Evolutionary conservation across 2,113 vertebrate genomes (phyloP).

Genomic region (Bubalus kerabau): DNA sequence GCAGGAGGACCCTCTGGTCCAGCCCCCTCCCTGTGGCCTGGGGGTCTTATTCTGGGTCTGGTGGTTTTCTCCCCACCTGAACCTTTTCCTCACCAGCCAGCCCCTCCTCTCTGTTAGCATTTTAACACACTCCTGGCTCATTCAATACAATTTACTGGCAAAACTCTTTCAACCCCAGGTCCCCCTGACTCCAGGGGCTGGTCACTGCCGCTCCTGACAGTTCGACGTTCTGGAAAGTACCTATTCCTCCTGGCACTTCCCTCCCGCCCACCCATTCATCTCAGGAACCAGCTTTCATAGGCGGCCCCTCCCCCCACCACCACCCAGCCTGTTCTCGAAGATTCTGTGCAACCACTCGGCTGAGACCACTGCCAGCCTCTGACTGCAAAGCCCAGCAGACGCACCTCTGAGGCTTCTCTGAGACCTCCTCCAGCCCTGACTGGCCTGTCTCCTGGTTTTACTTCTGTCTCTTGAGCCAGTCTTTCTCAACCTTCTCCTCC

Average conservation of each 20-base stretch:
- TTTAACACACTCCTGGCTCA: not conserved
- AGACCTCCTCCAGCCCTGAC: not conserved
- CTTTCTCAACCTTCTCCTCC: not conserved
- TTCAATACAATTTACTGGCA: not conserved
- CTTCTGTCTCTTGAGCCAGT: not conserved
- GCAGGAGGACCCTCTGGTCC: not conserved
- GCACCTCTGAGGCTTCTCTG: not conserved
- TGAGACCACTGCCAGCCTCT: not conserved
- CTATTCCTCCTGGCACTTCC: not conserved
- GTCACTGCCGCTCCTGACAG: not conserved
- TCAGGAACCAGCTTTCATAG: not conserved
- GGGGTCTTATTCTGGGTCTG: not conserved
- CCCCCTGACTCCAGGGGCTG: not conserved
- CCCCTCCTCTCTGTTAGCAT: not conserved
- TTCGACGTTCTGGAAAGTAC: not conserved
- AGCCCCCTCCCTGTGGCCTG: fast-evolving
- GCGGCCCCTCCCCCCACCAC: not conserved
- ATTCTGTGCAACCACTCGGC: fast-evolving
- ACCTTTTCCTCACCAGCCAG: not conserved
- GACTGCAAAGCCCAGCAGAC: not conserved
- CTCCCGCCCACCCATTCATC: too few relatives aligned
- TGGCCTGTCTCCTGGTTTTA: not conserved
- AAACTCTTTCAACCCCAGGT: not conserved
- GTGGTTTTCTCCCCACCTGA: not conserved
- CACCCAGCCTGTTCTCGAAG: not conserved